Evolutionary conservation across 2,888 invertebrate genomes (phyloP).

Genomic region (Eristalinus aeneus): DNA sequence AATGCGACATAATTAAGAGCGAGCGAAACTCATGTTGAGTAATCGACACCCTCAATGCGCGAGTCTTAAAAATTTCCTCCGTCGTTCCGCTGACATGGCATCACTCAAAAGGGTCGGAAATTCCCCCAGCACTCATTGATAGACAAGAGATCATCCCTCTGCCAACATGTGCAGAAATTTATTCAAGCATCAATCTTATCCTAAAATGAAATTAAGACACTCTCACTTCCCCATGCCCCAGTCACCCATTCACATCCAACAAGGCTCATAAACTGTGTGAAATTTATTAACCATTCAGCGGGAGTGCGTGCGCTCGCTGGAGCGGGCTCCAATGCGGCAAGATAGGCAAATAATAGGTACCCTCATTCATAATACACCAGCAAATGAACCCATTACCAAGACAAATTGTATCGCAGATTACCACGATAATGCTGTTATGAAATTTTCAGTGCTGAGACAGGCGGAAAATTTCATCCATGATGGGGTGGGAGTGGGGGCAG

Average conservation of each 20-base stretch:
- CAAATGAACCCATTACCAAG: constrained; percentile 51
- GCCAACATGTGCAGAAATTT: constrained; percentile 20
- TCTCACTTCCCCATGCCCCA: neutral
- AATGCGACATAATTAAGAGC: too few relatives aligned
- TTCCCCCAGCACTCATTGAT: neutral
- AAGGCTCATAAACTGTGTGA: neutral
- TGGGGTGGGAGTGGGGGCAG: neutral
- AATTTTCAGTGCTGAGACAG: constrained; percentile 18
- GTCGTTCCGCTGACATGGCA: too few relatives aligned
- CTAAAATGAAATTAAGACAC: constrained; percentile 38
- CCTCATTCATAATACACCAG: constrained; percentile 34
- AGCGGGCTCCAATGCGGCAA: neutral
- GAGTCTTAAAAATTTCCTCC: too few relatives aligned
- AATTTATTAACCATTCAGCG: constrained; percentile 48
- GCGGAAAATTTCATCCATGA: constrained; percentile 8
- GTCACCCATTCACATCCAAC: too few relatives aligned
- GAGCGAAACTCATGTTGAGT: too few relatives aligned
- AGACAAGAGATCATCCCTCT: neutral
- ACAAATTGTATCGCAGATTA: constrained; percentile 62
- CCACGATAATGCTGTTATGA: constrained; percentile 44
- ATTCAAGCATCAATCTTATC: constrained; percentile 38
- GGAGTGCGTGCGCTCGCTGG: neutral
- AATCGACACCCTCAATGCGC: too few relatives aligned
- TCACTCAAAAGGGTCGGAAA: too few relatives aligned
- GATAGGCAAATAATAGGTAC: constrained; percentile 18